phyloP scores from a whole-genome alignment of 2,888 invertebrate species.

The Cephonodes hylas region DNA sequence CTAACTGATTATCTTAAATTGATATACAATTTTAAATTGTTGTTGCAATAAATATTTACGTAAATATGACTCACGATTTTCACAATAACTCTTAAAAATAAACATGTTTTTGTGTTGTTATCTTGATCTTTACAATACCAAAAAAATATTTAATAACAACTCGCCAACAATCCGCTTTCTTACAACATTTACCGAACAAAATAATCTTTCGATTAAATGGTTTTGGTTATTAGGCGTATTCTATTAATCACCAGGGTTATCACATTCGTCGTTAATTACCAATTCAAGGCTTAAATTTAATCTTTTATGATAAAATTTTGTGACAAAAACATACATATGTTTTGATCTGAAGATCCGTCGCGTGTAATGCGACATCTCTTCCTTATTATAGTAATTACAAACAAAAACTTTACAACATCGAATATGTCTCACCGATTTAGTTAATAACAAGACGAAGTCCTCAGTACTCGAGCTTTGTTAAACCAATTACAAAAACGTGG shows the following conservation, averaged over 20 bases:
- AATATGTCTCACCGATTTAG: not conserved
- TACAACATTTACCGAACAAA: constrained; percentile 16
- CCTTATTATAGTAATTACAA: constrained; percentile 19
- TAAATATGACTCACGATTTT: not conserved
- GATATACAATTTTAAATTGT: not conserved
- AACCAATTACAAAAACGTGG: constrained; percentile 14
- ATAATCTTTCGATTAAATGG: constrained; percentile 19
- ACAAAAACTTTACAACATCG: not conserved
- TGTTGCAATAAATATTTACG: not conserved
- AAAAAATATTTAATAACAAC: not conserved
- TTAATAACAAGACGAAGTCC: not conserved
- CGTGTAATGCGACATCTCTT: constrained; percentile 20
- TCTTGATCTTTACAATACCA: not conserved
- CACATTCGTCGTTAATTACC: constrained; percentile 31
- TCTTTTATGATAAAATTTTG: constrained; percentile 36
- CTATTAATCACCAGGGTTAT: constrained; percentile 29
- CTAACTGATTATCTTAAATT: not conserved
- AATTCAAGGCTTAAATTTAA: constrained; percentile 36
- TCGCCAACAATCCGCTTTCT: constrained; percentile 3
- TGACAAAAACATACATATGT: constrained; percentile 35
- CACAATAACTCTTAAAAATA: not conserved
- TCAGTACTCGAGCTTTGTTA: not conserved
- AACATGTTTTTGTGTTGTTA: not conserved
- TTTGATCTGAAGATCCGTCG: constrained; percentile 28
- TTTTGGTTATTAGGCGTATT: constrained; percentile 21